phyloP scores from a whole-genome alignment of 64 coral and sea anemone genomes.

The Cladopsammia gracilis region DNA sequence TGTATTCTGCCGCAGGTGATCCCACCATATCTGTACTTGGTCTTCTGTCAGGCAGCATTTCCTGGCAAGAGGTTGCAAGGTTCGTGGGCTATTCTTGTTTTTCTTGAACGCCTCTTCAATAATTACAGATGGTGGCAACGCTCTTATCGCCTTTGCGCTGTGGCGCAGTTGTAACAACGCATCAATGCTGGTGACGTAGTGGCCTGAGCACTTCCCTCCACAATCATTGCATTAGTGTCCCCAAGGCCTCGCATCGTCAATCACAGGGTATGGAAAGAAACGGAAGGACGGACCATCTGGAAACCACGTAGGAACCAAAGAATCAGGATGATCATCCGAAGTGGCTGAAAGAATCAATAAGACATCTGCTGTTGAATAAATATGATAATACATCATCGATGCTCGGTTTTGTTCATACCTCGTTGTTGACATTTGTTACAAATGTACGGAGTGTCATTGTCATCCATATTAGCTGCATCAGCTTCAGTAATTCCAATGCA shows the following conservation, averaged over 20 bases:
- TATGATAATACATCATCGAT: too few relatives aligned
- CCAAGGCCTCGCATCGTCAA: slow-evolving; percentile 42
- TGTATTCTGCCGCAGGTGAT: slow-evolving; percentile 3
- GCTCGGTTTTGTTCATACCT: too few relatives aligned
- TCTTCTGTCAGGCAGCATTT: slow-evolving; percentile 48
- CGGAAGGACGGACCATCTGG: slow-evolving; percentile 17
- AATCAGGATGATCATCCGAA: too few relatives aligned
- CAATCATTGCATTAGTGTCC: slow-evolving; percentile 32
- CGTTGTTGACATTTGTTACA: too few relatives aligned
- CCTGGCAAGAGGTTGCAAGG: slow-evolving; percentile 4
- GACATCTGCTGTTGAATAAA: too few relatives aligned
- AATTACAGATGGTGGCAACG: slow-evolving; percentile 11
- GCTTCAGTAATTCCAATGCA: too few relatives aligned
- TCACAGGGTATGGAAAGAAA: slow-evolving; percentile 24
- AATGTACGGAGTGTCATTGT: too few relatives aligned
- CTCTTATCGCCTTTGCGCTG: neutral
- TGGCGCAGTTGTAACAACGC: slow-evolving; percentile 22
- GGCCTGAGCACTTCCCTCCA: slow-evolving; percentile 17
- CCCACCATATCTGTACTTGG: slow-evolving; percentile 29
- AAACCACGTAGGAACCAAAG: slow-evolving; percentile 9
- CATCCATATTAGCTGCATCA: too few relatives aligned
- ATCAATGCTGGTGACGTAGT: slow-evolving; percentile 35
- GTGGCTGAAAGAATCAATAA: too few relatives aligned
- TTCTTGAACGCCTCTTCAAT: slow-evolving; percentile 9
- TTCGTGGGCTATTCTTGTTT: neutral